Conservation (phyloP, 1,140 invertebrate genomes). For the Ceratina australensis region DNA sequence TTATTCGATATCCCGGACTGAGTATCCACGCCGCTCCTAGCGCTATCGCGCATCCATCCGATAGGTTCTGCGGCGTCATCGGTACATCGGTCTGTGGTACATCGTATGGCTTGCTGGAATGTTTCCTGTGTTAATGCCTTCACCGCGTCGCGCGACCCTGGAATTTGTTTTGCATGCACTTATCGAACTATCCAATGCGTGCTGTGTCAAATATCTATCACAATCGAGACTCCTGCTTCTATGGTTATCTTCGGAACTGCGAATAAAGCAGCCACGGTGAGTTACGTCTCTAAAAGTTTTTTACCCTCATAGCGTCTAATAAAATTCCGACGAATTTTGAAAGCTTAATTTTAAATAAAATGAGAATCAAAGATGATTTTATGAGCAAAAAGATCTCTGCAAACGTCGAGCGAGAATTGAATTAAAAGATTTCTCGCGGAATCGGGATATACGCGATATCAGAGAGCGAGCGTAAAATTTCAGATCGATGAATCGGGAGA, state of each 20-base stretch:
- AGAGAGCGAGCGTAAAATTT: constrained; percentile 38
- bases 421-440: constrained; percentile 47
- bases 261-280: no score
- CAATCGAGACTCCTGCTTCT: background rate
- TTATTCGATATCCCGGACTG: no score
- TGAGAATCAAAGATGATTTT: background rate
- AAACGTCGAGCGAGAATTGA: constrained; percentile 19
- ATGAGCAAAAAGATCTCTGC: background rate
- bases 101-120: constrained; percentile 20
- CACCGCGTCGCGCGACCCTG: background rate
- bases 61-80: constrained; percentile 28
- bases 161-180: background rate
- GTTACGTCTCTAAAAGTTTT: no score
- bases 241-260: no score
- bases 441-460: constrained; percentile 17
- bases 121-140: constrained; percentile 26
- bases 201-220: background rate
- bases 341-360: no score
- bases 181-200: no score
- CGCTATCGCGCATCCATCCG: constrained; percentile 3
- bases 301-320: no score
- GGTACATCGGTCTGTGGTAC: background rate
- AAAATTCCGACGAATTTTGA: no score
- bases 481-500: constrained; percentile 52
- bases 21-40: no score